Evolutionary conservation across 2,888 invertebrate species (phyloP).

Genomic region (Lochmaea crataegi): DNA sequence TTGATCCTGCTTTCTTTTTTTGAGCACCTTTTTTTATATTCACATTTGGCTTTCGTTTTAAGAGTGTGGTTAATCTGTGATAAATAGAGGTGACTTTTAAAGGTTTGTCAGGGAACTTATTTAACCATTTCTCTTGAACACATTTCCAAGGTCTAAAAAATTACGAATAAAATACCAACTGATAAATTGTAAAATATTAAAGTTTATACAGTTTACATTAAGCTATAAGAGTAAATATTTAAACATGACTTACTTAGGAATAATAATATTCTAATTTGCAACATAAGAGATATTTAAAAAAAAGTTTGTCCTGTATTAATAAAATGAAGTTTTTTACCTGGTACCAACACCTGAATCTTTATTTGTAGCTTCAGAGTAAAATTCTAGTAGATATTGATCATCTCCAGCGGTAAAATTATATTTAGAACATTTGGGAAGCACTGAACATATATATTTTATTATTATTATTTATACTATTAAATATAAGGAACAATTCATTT

Average conservation of each 20-base stretch:
- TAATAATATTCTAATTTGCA: neutral
- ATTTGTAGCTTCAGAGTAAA: constrained; percentile 13
- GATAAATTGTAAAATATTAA: neutral
- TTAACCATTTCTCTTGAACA: constrained; percentile 9
- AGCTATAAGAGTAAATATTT: too few species aligned
- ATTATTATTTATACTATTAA: neutral
- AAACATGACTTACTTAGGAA: neutral
- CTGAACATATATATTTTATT: neutral
- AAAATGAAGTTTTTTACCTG: neutral
- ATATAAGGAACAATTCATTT: neutral
- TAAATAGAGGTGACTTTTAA: neutral
- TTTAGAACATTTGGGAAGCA: constrained; percentile 4
- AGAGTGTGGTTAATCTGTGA: neutral
- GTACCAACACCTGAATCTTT: neutral
- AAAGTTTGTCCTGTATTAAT: too few species aligned
- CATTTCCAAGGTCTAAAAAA: neutral
- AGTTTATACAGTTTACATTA: neutral
- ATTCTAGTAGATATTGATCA: constrained; percentile 23
- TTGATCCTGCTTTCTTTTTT: neutral
- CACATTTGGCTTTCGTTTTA: neutral
- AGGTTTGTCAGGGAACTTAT: neutral
- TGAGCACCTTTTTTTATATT: neutral
- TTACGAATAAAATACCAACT: neutral
- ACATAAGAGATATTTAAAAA: too few species aligned
- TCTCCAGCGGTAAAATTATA: constrained; percentile 26